These are phyloP conservation scores for Chiridota heheva DNA, from an alignment of 35 echinoderm and acorn worm species.

Conservation along the genomic window DNA sequence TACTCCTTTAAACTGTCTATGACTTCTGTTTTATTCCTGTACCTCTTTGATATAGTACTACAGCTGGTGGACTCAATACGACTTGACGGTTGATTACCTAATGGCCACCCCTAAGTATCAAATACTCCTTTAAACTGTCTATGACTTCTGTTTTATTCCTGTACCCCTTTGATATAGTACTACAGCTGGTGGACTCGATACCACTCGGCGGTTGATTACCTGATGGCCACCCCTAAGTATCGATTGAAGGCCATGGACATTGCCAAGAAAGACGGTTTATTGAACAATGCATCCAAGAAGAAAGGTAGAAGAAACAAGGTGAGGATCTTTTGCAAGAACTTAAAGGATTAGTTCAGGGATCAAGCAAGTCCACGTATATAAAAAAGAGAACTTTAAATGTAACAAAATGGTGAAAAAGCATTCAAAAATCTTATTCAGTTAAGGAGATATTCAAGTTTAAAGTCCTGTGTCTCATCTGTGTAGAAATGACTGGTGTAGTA, in stretches of 20 bases:
- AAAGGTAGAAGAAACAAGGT: constrained; percentile 80
- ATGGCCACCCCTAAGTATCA: constrained; percentile 75
- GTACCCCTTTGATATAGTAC: constrained; percentile 66
- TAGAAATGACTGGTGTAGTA: too few relatives aligned
- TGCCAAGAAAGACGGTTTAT: constrained; percentile 69
- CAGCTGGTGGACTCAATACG: constrained; percentile 93
- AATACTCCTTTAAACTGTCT: too few relatives aligned
- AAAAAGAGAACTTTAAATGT: constrained; percentile 6
- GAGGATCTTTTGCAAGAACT: neutral
- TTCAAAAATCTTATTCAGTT: neutral
- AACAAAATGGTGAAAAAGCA: neutral
- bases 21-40: too few relatives aligned
- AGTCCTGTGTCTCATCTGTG: neutral
- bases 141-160: too few relatives aligned
- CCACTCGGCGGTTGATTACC: constrained; percentile 79
- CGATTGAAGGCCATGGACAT: constrained; percentile 79
- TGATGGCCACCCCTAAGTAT: constrained; percentile 78
- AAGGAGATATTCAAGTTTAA: neutral
- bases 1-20: too few relatives aligned
- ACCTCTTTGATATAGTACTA: constrained; percentile 88
- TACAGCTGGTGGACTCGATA: constrained; percentile 96
- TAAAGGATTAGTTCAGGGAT: too few relatives aligned
- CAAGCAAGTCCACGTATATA: too few relatives aligned
- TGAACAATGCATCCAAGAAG: constrained; percentile 65
- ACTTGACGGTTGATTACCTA: constrained; percentile 77